These are phyloP conservation scores for Temnopleurus reevesii DNA, from an alignment of 53 echinoderm and acorn worm species.

Conservation along the genomic window DNA sequence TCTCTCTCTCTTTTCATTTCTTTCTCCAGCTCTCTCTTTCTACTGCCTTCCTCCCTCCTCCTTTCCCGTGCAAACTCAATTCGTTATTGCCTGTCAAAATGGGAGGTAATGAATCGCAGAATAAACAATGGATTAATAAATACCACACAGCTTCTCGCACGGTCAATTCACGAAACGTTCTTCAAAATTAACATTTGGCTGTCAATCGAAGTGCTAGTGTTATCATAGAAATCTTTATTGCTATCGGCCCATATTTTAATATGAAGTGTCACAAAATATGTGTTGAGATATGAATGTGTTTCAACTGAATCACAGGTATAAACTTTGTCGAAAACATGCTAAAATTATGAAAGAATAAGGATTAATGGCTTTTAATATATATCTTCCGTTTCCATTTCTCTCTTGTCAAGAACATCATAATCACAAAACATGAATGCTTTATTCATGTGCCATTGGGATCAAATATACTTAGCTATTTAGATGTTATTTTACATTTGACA, in stretches of 20 bases:
- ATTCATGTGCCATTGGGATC: too few relatives aligned
- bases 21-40: not conserved
- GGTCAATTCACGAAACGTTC: not conserved
- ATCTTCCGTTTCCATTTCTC: not conserved
- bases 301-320: not conserved
- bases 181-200: constrained; percentile 18
- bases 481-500: too few relatives aligned
- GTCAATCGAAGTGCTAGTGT: not conserved
- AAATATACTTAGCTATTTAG: too few relatives aligned
- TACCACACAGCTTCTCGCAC: not conserved
- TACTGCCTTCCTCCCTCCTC: too few relatives aligned
- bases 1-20: not conserved
- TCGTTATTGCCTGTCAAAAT: constrained; percentile 32
- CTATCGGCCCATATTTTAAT: too few relatives aligned
- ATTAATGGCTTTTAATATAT: not conserved
- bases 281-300: too few relatives aligned
- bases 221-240: not conserved
- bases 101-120: constrained; percentile 27
- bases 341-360: not conserved
- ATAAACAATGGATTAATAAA: constrained; percentile 37
- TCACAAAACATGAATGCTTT: too few relatives aligned
- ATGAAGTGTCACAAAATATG: too few relatives aligned
- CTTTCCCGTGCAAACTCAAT: not conserved
- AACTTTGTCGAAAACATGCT: not conserved
- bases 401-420: too few relatives aligned